Percentiles rank a stretch among this genome's conserved stretches.
Conservation (phyloP, 2,797 vertebrate species). For the Moxostoma hubbsi region DNA sequence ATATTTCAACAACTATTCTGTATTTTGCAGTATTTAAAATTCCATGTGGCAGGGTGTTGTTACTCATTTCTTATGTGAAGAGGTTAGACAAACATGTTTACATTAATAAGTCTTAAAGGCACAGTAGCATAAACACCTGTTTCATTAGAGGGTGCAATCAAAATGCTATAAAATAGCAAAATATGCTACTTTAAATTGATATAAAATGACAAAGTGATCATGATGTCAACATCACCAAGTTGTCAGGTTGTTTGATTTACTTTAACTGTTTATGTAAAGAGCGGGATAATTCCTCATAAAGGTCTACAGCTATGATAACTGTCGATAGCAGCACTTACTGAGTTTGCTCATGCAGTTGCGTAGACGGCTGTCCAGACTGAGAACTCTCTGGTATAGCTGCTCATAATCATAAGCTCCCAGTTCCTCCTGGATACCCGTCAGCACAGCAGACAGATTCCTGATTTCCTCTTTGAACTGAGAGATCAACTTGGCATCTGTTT, state of each 20-base stretch:
- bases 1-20: no score
- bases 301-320: neutral
- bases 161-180: neutral
- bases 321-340: slow-evolving; percentile 80
- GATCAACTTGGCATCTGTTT: slow-evolving; percentile 94
- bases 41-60: neutral
- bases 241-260: no score
- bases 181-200: neutral
- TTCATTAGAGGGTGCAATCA: no score
- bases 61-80: neutral
- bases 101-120: neutral
- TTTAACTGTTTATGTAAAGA: no score
- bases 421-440: slow-evolving; percentile 95
- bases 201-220: slow-evolving; percentile 5
- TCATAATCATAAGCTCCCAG: slow-evolving; percentile 96
- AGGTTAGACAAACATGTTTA: neutral
- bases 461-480: slow-evolving; percentile 98
- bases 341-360: slow-evolving; percentile 98
- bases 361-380: slow-evolving; percentile 90
- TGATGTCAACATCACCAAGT: no score
- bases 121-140: no score
- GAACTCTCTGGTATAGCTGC: slow-evolving; percentile 92
- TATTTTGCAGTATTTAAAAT: no score
- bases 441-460: slow-evolving; percentile 88
- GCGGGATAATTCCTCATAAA: no score